These are phyloP conservation scores for Chloroceryle inda DNA, from an alignment of 2,797 vertebrate species.

Conservation along the genomic window DNA sequence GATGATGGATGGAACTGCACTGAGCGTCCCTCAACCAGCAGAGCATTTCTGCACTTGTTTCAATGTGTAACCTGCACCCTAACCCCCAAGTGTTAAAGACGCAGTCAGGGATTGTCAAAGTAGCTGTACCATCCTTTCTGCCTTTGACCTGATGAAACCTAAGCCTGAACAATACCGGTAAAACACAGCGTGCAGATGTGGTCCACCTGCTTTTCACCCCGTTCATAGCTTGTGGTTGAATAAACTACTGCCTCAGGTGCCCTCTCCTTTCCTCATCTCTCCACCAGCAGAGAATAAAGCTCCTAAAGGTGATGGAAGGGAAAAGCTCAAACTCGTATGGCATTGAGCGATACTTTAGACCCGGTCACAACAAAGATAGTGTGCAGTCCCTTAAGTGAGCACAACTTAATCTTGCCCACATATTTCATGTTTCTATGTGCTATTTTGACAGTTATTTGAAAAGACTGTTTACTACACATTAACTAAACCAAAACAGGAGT, in stretches of 20 bases:
- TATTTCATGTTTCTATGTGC: not conserved
- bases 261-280: not conserved
- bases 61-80: not conserved
- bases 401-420: rapidly evolving
- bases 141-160: not conserved
- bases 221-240: not conserved
- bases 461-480: not conserved
- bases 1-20: not conserved
- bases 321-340: not conserved
- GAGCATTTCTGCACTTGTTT: not conserved
- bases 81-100: not conserved
- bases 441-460: not conserved
- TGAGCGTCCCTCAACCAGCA: not conserved
- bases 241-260: not conserved
- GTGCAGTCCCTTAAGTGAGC: not conserved
- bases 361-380: not conserved
- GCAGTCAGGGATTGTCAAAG: not conserved
- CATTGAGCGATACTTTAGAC: not conserved
- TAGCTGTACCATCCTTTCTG: not conserved
- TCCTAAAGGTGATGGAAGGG: not conserved
- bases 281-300: not conserved
- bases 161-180: not conserved
- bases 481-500: not conserved
- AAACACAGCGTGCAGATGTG: not conserved
- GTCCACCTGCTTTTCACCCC: not conserved